Base-by-base conservation (phyloP, 2,888 invertebrate species). In the Neoitamus cyanurus region DNA sequence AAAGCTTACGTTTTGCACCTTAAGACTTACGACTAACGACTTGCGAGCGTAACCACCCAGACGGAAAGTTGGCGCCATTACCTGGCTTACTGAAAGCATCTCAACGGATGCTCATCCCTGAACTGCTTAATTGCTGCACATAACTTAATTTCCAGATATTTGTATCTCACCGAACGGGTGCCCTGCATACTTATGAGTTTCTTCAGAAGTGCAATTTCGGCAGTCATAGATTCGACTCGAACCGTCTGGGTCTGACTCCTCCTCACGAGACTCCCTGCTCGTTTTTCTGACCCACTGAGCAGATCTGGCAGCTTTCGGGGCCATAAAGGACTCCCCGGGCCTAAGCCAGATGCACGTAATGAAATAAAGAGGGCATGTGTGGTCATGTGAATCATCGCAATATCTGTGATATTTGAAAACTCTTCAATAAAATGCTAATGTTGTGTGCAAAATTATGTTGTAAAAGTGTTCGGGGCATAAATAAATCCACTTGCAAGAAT, bases 371-470 rank as follows among this genome's bases (percentile, higher is more conserved):
- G 58, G 25, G 58, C 58, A 58, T 58, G 58, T 58, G 58, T 58
- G 58, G 58, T 58, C 58, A 58, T 58, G 58, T 58, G 58, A 25
- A 58, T 58, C 58, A 58, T 58, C 20, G 25, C 58, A 58, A 58
- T 58, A 58, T 58, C 25, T 58, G 58, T 58, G 58, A 58, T 58
- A 58, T 58, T 58, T 58, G 58, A 58, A 58, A 58, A 34, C 34
- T 73, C 46, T 34, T 46, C 78, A 28, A 78, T 48, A 78, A 78
- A 78, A 25, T 78, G 75, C 46, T 46, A 78, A 78, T 78, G 78
- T 78, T 78, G 31, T 48, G 78, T 78, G 48, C 78, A 78, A 78
- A 78, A 78, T 48, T 46, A 78, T 78, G 78, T 31, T 48, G 78
- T 78, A 48, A 78, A 78, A 48, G n/a, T 78, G 48, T 48, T 31